A percentile compares a stretch with the other conserved stretches of the same genome.
Conservation (phyloP, 2,888 invertebrate genomes). For the Orthonevra nobilis region DNA sequence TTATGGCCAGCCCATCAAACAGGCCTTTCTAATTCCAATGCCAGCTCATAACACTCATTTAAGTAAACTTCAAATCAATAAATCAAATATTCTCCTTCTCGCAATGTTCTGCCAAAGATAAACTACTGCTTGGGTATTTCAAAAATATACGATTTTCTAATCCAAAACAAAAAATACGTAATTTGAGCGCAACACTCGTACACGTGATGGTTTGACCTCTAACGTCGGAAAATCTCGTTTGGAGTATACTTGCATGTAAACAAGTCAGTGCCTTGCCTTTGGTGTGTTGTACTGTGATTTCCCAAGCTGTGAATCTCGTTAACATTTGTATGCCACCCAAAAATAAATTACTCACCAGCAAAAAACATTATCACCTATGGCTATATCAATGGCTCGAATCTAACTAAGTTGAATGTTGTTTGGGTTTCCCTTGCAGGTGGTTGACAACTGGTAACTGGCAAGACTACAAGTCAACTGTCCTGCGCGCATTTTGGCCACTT, state of each 20-base stretch:
- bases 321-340: not conserved
- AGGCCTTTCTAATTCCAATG: slow-evolving; percentile 11
- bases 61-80: slow-evolving; percentile 31
- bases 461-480: too few species aligned
- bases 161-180: too few species aligned
- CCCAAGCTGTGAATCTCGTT: too few species aligned
- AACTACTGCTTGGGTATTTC: slow-evolving; percentile 12
- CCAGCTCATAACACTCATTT: slow-evolving; percentile 23
- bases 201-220: slow-evolving; percentile 22
- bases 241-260: slow-evolving; percentile 32
- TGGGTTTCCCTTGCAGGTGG: not conserved
- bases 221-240: slow-evolving; percentile 19
- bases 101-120: slow-evolving; percentile 7
- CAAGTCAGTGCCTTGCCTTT: slow-evolving; percentile 1
- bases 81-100: slow-evolving; percentile 25
- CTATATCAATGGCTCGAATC: not conserved
- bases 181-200: too few species aligned
- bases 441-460: not conserved
- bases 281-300: slow-evolving; percentile 15
- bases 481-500: slow-evolving; percentile 26
- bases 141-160: slow-evolving; percentile 19
- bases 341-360: not conserved
- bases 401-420: slow-evolving; percentile 7
- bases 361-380: not conserved
- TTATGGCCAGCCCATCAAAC: slow-evolving; percentile 22